Conservation (phyloP, 2,797 vertebrate species). For the Enteromius anoplus region DNA sequence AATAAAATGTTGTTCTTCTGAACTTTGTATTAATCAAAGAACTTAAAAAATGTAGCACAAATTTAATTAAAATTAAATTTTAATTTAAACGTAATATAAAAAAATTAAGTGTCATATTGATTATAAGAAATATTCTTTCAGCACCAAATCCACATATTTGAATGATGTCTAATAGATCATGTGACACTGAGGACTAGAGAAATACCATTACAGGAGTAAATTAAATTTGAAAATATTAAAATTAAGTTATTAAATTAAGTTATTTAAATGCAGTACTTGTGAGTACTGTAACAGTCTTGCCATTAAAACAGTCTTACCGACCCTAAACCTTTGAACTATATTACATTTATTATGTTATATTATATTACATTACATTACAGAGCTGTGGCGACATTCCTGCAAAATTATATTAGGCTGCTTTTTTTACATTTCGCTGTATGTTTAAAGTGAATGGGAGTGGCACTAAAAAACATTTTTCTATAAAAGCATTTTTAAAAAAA, state of each 20-base stretch:
- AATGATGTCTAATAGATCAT: not conserved
- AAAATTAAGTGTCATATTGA: not conserved
- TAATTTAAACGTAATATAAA: not conserved
- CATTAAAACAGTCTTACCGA: not conserved
- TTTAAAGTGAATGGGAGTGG: not conserved
- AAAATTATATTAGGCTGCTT: not conserved
- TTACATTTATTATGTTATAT: not conserved
- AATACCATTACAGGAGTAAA: not conserved
- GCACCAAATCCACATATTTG: not conserved
- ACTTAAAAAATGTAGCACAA: not conserved
- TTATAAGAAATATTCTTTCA: not conserved
- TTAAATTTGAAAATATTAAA: not conserved
- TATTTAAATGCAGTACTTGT: not conserved
- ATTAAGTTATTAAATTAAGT: not conserved
- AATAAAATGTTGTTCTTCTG: not conserved
- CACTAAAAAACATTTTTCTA: not conserved
- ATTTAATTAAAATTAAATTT: not conserved
- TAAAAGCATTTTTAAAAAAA: too few relatives aligned
- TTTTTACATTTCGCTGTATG: not conserved
- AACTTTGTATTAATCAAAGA: not conserved
- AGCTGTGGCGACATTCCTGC: not conserved
- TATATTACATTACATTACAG: not conserved
- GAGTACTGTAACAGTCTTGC: not conserved
- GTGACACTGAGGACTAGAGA: not conserved
- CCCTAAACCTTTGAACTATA: not conserved